A percentile compares a stretch with the other conserved stretches of the same genome.
These are phyloP conservation scores for Aphelenchoides besseyi DNA, from an alignment of 1,140 invertebrate genomes.

Conservation along the genomic window DNA sequence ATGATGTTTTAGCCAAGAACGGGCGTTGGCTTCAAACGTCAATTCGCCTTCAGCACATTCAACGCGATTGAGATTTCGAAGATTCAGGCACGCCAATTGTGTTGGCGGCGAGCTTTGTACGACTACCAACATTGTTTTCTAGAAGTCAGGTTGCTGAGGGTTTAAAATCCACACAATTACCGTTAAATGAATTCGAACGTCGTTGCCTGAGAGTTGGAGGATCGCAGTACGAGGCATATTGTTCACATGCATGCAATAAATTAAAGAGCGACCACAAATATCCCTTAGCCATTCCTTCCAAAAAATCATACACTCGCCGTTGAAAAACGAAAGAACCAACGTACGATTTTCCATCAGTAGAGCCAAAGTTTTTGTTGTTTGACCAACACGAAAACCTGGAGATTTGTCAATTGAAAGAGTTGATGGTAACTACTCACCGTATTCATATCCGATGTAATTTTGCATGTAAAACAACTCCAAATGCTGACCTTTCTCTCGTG, in stretches of 20 bases:
- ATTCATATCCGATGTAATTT: constrained; percentile 47
- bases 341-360: constrained; percentile 37
- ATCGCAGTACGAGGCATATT: constrained; percentile 27
- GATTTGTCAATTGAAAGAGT: background rate
- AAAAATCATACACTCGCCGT: constrained; percentile 46
- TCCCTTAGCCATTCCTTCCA: constrained; percentile 47
- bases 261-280: constrained; percentile 40
- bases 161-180: constrained; percentile 17
- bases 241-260: constrained; percentile 31
- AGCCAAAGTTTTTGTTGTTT: constrained; percentile 42
- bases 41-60: constrained; percentile 23
- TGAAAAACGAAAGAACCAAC: constrained; percentile 37
- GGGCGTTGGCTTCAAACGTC: constrained; percentile 23
- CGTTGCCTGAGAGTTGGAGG: constrained; percentile 32
- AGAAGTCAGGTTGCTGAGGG: background rate
- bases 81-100: constrained; percentile 31
- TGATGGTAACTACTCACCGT: constrained; percentile 20
- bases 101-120: constrained; percentile 35
- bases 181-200: constrained; percentile 39
- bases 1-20: constrained; percentile 35
- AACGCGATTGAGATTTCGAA: constrained; percentile 25
- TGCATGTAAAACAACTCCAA: constrained; percentile 45
- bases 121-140: constrained; percentile 38
- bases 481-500: constrained; percentile 39
- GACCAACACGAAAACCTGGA: constrained; percentile 5